Evolutionary conservation across 2,797 vertebrate species (phyloP).

Genomic region (Denticeps clupeoides): DNA sequence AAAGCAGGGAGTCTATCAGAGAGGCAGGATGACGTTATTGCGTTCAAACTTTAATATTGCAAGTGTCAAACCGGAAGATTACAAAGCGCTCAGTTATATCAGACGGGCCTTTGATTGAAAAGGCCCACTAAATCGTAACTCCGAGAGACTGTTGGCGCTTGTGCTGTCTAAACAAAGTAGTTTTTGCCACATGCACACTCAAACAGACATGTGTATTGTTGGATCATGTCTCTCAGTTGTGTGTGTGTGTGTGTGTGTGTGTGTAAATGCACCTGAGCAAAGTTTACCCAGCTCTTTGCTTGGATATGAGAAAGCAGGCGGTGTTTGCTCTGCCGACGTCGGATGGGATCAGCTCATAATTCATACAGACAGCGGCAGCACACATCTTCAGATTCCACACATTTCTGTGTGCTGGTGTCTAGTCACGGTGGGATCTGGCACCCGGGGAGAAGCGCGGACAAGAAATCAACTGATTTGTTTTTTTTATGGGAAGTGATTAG

Average conservation of each 20-base stretch:
- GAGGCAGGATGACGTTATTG: conserved; percentile 5
- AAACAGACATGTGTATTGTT: no score
- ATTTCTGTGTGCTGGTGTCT: no score
- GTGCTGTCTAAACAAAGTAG: conserved; percentile 5
- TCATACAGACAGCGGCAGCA: no score
- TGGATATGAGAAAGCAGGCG: conserved; percentile 4
- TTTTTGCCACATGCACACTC: no score
- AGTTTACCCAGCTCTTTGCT: conserved; percentile 9
- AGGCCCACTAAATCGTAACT: no score
- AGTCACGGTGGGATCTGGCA: no score
- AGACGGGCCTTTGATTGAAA: conserved; percentile 7
- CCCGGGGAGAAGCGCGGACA: no score
- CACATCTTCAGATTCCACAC: no score
- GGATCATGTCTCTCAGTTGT: no score
- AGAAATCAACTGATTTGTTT: no score
- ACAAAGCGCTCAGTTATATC: conserved; percentile 7
- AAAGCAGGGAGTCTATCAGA: conserved; percentile 13
- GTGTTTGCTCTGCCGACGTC: conserved; percentile 19
- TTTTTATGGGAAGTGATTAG: no score
- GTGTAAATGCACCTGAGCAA: not conserved
- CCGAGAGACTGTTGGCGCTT: no score
- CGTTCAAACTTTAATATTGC: conserved; percentile 10
- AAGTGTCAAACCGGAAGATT: conserved; percentile 8
- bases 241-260: not conserved
- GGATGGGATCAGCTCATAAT: conserved; percentile 12